A percentile compares a stretch with the other conserved stretches of the same genome.
Evolutionary conservation across 2,888 invertebrate species (phyloP).

Genomic region (Lochmaea capreae): DNA sequence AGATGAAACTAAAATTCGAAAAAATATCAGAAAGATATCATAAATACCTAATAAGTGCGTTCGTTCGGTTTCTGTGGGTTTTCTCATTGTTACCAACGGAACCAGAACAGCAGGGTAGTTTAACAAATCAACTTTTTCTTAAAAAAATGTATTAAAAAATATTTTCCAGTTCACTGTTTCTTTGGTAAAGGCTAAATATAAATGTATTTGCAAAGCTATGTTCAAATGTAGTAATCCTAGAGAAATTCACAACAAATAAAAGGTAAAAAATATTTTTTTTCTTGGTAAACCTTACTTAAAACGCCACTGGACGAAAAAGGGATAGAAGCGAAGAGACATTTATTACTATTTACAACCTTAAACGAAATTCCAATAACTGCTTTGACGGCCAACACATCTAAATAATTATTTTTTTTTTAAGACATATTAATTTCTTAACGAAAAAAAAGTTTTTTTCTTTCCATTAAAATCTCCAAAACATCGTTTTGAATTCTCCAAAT

Average conservation of each 20-base stretch:
- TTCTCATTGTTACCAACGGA: conserved; percentile 53
- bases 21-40: conserved; percentile 56
- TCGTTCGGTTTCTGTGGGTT: conserved; percentile 58
- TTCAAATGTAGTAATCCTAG: too few species aligned
- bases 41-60: conserved; percentile 63
- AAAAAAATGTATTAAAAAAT: neutral
- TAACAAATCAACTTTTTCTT: neutral
- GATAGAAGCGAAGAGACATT: conserved; percentile 56
- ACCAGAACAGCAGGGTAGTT: conserved; percentile 15
- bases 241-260: too few species aligned
- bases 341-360: conserved; percentile 60
- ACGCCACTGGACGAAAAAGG: conserved; percentile 47
- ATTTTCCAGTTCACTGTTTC: neutral
- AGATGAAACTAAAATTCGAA: conserved; percentile 52
- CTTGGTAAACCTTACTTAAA: neutral
- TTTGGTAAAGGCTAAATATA: too few species aligned
- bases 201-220: too few species aligned
- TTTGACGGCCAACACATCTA: conserved; percentile 53
- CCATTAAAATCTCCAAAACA: neutral
- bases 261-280: too few species aligned
- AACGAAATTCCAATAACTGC: conserved; percentile 54
- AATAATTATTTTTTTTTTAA: conserved; percentile 43
- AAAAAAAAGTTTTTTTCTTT: too few species aligned
- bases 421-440: too few species aligned
- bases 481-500: neutral